Percentiles rank a stretch among this genome's conserved stretches.
Conservation (phyloP, 2,797 vertebrate species). For the Melanotaenia pygmaea region DNA sequence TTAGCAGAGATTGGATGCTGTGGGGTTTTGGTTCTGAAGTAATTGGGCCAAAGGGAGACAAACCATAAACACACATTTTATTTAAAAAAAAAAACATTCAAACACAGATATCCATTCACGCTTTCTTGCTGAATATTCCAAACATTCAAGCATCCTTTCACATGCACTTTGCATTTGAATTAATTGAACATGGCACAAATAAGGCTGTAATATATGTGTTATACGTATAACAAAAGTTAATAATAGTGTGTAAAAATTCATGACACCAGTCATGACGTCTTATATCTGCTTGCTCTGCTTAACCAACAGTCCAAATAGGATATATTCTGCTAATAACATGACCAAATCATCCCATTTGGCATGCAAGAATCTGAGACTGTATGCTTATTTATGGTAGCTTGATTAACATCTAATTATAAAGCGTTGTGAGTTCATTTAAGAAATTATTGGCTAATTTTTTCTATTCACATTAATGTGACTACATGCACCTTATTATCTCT, state of each 20-base stretch:
- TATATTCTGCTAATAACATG: neutral
- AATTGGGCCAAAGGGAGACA: constrained; percentile 85
- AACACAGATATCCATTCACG: constrained; percentile 14
- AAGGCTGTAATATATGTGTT: neutral
- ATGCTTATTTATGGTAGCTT: constrained; percentile 23
- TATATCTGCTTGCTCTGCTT: neutral
- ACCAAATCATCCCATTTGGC: constrained; percentile 9
- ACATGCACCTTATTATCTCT: constrained; percentile 21
- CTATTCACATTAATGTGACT: constrained; percentile 36
- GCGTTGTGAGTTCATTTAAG: constrained; percentile 21
- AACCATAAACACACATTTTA: constrained; percentile 50
- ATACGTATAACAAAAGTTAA: neutral
- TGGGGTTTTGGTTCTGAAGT: constrained; percentile 75
- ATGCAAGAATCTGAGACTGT: neutral
- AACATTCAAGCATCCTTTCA: constrained; percentile 21
- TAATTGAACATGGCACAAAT: neutral
- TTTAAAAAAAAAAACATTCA: constrained; percentile 21
- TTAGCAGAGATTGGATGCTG: constrained; percentile 64
- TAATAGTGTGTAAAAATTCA: neutral
- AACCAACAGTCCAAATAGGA: neutral
- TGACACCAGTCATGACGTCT: neutral
- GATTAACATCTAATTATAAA: constrained; percentile 32
- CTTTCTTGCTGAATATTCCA: constrained; percentile 18
- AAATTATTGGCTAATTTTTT: constrained; percentile 44
- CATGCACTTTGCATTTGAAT: constrained; percentile 11